Conservation (phyloP, 2,888 invertebrate genomes). For the Schrankia costaestrigalis region DNA sequence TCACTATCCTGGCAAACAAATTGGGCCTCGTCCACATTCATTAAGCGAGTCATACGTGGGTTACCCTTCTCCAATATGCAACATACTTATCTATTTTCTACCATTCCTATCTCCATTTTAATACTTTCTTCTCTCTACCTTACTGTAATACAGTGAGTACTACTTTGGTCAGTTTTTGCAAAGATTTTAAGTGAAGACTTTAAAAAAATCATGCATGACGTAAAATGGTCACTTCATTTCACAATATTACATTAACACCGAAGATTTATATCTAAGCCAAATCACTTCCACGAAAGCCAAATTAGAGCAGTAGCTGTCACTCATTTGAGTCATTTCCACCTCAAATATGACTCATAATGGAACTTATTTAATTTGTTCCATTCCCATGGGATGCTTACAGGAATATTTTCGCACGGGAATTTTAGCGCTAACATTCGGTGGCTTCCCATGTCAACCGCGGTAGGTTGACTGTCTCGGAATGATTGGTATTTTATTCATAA, state of each 20-base stretch:
- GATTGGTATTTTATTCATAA: constrained; percentile 35
- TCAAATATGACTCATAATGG: constrained; percentile 18
- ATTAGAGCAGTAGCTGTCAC: constrained; percentile 21
- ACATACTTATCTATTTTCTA: too few species aligned
- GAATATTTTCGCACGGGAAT: constrained; percentile 50
- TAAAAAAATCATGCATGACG: too few species aligned
- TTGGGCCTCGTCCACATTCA: too few species aligned
- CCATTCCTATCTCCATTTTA: too few species aligned
- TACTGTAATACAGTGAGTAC: too few species aligned
- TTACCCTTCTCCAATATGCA: too few species aligned
- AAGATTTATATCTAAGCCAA: background rate
- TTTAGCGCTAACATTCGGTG: constrained; percentile 43
- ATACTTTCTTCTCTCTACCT: too few species aligned
- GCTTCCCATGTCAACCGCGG: constrained; percentile 54
- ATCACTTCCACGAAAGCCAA: constrained; percentile 21
- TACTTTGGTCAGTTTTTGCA: too few species aligned
- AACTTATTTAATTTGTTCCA: constrained; percentile 58
- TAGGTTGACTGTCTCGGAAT: constrained; percentile 37
- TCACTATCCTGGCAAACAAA: too few species aligned
- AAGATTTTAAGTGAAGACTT: too few species aligned
- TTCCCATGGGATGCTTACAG: constrained; percentile 60
- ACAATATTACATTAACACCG: background rate
- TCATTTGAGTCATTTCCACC: constrained; percentile 28
- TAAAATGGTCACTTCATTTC: too few species aligned
- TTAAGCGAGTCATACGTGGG: too few species aligned